Evolutionary conservation across 1,140 invertebrate species (phyloP), one percentile per base, ranked within the genome.

Genomic region (Cydia amplana): DNA sequence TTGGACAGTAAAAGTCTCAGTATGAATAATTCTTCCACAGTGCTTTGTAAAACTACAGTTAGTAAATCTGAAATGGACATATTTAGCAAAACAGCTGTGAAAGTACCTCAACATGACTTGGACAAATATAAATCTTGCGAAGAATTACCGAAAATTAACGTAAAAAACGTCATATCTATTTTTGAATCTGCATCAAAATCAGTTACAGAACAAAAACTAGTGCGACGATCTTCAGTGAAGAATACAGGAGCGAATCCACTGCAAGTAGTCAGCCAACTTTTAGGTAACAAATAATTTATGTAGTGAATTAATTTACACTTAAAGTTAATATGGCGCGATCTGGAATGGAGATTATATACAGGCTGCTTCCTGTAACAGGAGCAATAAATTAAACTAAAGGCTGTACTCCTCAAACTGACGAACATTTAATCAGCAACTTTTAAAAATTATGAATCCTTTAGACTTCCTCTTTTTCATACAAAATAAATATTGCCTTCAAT

Each of bases 61-160:
- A 93, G 91, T 74, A 93, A 91, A 79, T 93, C 91, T 51, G 91
- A 93, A 86, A 90, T 91, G 88, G 91, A 93, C 75, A 90, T 93
- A 74, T 93, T 93, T 51, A 91, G 79, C 67, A 93, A 89, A 83
- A 74, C 81, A 10, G 77, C 82, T 25, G 79, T 49, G 43, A 80
- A 78, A 75, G 73, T 74, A 2, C 36, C 49, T 14, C 82, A 87
- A 20, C 83, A 85, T 46, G 83, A 86, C 63, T 82, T 91, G 40
- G 87, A 91, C 46, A 91, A 87, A 85, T 82, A 91, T 75, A 91
- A 91, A 75, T 93, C 91, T n/a, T 91, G 83, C 72, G 90, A 93
- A 73, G 90, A 93, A 77, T 78, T 93, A 63, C 90, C 90, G 20
- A 90, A 87, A 85, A 85, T 90, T 32, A 89, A 82, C 77, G 89